Percentiles rank a stretch among this genome's conserved stretches.
phyloP scores from a whole-genome alignment of 1,140 invertebrate genomes.

The Monochamus saltuarius region DNA sequence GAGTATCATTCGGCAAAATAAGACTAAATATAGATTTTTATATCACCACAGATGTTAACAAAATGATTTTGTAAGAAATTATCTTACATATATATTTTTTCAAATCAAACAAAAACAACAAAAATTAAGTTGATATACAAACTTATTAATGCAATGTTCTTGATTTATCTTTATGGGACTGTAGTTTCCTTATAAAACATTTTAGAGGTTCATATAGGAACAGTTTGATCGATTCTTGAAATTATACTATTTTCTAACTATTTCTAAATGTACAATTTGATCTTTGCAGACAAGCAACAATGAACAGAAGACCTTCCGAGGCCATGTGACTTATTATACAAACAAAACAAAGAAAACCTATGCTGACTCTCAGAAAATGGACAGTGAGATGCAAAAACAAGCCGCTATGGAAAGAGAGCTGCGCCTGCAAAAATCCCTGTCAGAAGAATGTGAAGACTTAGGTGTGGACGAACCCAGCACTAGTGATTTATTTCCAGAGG shows the following conservation, averaged over 20 bases:
- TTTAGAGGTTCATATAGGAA: neutral
- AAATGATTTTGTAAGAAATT: slow-evolving; percentile 7
- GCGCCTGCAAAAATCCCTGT: slow-evolving; percentile 66
- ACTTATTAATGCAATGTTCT: too few relatives aligned
- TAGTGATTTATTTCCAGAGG: slow-evolving; percentile 74
- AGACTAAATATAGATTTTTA: too few relatives aligned
- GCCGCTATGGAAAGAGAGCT: slow-evolving; percentile 61
- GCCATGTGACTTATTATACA: slow-evolving; percentile 29
- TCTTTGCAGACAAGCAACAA: slow-evolving; percentile 1
- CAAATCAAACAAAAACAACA: neutral
- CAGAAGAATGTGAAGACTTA: slow-evolving; percentile 74
- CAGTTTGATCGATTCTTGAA: neutral
- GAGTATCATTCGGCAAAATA: too few relatives aligned
- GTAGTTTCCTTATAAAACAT: neutral
- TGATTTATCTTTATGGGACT: too few relatives aligned
- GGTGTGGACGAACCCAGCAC: slow-evolving; percentile 76
- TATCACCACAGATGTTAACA: neutral
- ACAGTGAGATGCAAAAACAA: slow-evolving; percentile 52
- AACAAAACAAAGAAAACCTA: slow-evolving; percentile 29
- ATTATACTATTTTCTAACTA: neutral
- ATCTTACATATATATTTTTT: slow-evolving; percentile 10
- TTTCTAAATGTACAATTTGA: neutral
- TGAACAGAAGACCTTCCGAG: slow-evolving; percentile 26
- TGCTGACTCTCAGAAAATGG: slow-evolving; percentile 32
- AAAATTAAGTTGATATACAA: neutral